Base-by-base conservation (phyloP, 2,797 vertebrate genomes). In the Alosa sapidissima region DNA sequence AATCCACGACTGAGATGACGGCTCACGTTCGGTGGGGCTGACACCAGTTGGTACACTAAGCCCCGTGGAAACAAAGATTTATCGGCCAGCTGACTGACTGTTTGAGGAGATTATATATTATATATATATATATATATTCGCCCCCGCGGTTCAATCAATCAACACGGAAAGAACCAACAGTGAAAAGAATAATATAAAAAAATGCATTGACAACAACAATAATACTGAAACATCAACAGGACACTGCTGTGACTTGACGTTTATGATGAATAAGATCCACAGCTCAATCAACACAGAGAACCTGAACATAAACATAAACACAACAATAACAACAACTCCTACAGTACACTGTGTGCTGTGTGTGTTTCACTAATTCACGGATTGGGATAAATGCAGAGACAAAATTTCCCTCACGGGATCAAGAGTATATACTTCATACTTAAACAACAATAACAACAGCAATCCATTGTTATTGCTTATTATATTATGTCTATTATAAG, bases 21-120 rank as follows among this genome's bases (percentile, higher is more conserved):
- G 68, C 68, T 75, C 68, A 45, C 68, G 33, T 75, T 45, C n/a
- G 21, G 6, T 8, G 8, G n/a, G 2, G 7, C 58, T 24, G 58
- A 47, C 72, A 78, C 72, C 72, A 78, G 36, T 78, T 78, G 72
- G 72, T 45, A 45, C 72, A 8, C 14, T 78, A 78, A 78, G 72
- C 72, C 36, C 41, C 1, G 72, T 78, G 72, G 72, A 78, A 78
- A 45, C 72, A 5, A 16, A 45, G 72, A 72, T 45, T 78, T 45
- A 19, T 16, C 16, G 7, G 36, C 72, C 41, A 78, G 72, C 72
- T 78, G 72, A 47, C 72, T 41, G 68, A 3, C 33, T 78, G 41
- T 75, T 75, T 45, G 33, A 19, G 16, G 36, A 45, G 72, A 78
- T 78, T 78, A 78, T 28, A 28, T 28, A 28, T 28, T 28, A 28